These are phyloP conservation scores for Peromyscus melanophrys DNA, from an alignment of 2,797 vertebrate genomes.

Conservation along the genomic window DNA sequence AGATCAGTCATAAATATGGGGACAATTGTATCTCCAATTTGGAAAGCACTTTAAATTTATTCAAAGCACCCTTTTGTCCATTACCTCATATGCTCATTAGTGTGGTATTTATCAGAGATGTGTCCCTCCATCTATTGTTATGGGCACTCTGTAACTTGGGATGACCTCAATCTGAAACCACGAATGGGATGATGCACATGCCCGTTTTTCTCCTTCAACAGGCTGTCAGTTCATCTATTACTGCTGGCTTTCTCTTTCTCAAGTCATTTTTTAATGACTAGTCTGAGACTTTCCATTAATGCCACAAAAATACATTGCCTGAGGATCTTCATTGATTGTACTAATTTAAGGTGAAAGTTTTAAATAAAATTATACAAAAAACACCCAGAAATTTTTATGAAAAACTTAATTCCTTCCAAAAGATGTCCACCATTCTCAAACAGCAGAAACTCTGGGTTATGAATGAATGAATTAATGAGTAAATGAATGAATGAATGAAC, in stretches of 20 bases:
- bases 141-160: conserved; percentile 39
- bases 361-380: conserved; percentile 49
- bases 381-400: not conserved
- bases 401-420: not conserved
- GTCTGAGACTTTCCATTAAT: conserved; percentile 56
- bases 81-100: conserved; percentile 61
- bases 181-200: conserved; percentile 56
- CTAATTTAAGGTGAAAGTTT: conserved; percentile 40
- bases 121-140: conserved; percentile 43
- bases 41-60: conserved; percentile 51
- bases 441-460: not conserved
- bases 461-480: not conserved
- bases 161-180: conserved; percentile 69
- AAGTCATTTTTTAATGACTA: conserved; percentile 1
- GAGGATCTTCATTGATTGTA: not conserved
- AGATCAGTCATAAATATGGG: conserved; percentile 48
- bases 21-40: conserved; percentile 60
- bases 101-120: conserved; percentile 54
- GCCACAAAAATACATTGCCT: conserved; percentile 47
- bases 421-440: not conserved
- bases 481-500: not conserved
- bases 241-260: conserved; percentile 36
- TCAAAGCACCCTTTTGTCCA: conserved; percentile 55
- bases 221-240: conserved; percentile 23
- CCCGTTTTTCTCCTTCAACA: conserved; percentile 45